Conservation (phyloP, 2,797 vertebrate species). For the Notolepis coatsorum region DNA sequence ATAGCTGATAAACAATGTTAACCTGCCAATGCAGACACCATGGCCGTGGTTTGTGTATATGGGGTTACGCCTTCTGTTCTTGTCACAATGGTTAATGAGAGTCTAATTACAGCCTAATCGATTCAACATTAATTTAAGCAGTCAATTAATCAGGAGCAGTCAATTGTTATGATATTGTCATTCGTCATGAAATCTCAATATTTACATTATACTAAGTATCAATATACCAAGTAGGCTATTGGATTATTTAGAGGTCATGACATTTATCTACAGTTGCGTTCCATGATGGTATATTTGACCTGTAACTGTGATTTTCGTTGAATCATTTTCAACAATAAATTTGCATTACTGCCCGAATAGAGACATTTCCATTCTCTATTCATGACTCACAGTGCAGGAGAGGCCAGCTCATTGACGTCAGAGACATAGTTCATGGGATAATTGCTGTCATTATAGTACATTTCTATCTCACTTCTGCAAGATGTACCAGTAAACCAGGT, state of each 20-base stretch:
- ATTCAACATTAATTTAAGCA: not conserved
- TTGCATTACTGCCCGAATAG: not conserved
- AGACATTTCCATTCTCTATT: not conserved
- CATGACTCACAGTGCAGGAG: not conserved
- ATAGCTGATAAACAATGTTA: slow-evolving; percentile 28
- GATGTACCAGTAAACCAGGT: no score
- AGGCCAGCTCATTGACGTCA: not conserved
- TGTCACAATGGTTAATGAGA: slow-evolving; percentile 1
- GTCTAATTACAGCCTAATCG: not conserved
- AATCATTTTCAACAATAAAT: no score
- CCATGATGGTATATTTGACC: no score
- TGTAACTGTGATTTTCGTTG: no score
- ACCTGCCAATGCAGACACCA: not conserved
- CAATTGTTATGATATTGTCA: no score
- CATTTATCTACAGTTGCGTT: no score
- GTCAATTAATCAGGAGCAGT: no score
- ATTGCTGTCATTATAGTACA: not conserved
- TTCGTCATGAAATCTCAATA: no score
- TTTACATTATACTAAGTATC: no score
- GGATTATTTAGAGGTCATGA: no score
- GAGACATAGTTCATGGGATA: not conserved
- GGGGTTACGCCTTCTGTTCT: not conserved
- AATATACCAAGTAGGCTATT: no score
- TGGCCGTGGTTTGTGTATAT: not conserved
- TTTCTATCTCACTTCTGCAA: not conserved